Conservation (phyloP, 2,113 vertebrate genomes). For the Lepus timidus region DNA sequence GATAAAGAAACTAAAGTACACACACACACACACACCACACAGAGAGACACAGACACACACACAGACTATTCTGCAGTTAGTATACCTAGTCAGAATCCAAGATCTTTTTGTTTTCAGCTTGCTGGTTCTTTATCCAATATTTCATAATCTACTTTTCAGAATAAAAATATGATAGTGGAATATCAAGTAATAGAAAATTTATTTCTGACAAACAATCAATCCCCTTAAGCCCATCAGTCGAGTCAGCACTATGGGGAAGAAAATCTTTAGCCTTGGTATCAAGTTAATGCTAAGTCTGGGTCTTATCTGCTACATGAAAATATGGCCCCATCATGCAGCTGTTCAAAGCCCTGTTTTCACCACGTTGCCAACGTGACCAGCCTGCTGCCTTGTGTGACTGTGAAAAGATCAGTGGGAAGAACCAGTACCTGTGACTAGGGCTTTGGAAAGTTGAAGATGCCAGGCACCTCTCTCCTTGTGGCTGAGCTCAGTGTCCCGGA, state of each 20-base stretch:
- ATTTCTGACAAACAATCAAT: not conserved
- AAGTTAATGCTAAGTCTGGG: not conserved
- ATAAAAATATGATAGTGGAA: not conserved
- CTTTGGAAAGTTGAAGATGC: not conserved
- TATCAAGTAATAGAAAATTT: not conserved
- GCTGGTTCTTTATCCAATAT: not conserved
- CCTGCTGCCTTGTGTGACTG: not conserved
- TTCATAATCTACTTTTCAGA: not conserved
- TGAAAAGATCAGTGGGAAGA: not conserved
- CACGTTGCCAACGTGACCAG: not conserved
- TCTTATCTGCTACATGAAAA: not conserved
- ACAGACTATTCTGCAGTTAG: not conserved
- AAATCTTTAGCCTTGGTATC: not conserved
- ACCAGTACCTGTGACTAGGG: not conserved
- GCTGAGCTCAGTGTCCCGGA: not conserved
- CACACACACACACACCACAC: not conserved
- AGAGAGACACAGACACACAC: no score
- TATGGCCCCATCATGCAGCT: not conserved
- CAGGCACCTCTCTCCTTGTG: not conserved
- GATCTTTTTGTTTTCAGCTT: not conserved
- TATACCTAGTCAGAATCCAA: not conserved
- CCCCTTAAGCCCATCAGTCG: not conserved
- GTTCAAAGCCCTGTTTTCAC: not conserved
- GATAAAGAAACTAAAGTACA: not conserved
- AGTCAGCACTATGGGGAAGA: not conserved